Percentiles rank a stretch among this genome's conserved stretches.
phyloP scores from a whole-genome alignment of 2,797 vertebrate genomes.

The Erethizon dorsatum region DNA sequence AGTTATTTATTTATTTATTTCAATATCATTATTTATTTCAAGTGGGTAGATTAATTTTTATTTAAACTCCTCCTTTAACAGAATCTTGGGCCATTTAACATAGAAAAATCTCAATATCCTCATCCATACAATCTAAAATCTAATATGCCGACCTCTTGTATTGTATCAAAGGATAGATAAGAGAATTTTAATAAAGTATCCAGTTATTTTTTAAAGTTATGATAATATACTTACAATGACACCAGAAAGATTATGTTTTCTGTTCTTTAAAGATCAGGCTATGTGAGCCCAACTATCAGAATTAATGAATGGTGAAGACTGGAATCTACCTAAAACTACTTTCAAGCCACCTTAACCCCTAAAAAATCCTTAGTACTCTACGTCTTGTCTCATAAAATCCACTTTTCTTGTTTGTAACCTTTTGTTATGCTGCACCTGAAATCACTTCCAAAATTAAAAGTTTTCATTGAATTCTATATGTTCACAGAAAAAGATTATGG shows the following conservation, averaged over 20 bases:
- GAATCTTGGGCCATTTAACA: background rate
- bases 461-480: background rate
- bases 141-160: background rate
- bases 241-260: background rate
- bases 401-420: background rate
- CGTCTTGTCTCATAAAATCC: background rate
- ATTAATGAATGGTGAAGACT: background rate
- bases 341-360: background rate
- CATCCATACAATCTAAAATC: background rate
- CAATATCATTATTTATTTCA: slow-evolving; percentile 41
- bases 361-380: background rate
- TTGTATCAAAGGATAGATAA: slow-evolving; percentile 35
- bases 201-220: background rate
- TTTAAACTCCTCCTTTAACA: slow-evolving; percentile 41
- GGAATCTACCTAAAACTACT: background rate
- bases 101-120: background rate
- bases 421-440: background rate
- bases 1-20: background rate
- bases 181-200: background rate
- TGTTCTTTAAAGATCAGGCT: background rate
- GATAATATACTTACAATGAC: background rate
- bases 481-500: background rate
- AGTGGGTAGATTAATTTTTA: background rate
- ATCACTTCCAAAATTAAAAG: slow-evolving; percentile 32
- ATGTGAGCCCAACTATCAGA: background rate